Percentiles rank a stretch among this genome's conserved stretches.
Evolutionary conservation across 2,888 invertebrate species (phyloP).

Genomic region (Idaea biselata): DNA sequence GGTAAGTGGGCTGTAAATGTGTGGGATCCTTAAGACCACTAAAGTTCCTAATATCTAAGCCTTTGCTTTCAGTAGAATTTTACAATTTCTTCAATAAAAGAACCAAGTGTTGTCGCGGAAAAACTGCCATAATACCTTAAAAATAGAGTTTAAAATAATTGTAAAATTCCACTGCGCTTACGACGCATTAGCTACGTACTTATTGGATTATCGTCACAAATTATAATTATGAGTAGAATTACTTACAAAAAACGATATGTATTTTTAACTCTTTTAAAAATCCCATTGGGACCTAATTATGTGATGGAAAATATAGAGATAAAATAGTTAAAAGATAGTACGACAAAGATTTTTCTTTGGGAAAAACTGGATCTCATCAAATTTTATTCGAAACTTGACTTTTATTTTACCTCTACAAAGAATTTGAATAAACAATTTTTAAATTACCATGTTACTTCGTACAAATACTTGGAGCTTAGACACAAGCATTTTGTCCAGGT

Average conservation of each 20-base stretch:
- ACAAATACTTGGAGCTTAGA: conserved; percentile 35
- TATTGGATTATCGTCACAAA: conserved; percentile 72
- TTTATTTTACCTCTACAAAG: conserved; percentile 18
- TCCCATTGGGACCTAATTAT: conserved; percentile 38
- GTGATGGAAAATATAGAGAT: conserved; percentile 2
- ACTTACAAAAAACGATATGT: conserved; percentile 74
- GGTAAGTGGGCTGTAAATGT: too few relatives aligned
- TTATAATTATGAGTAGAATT: conserved; percentile 32
- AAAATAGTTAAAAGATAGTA: neutral
- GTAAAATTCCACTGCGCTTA: conserved; percentile 5
- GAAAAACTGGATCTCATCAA: neutral
- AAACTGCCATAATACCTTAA: conserved; percentile 13
- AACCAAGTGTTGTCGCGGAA: neutral
- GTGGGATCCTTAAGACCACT: neutral
- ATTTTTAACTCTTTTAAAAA: conserved; percentile 53
- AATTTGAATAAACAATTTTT: conserved; percentile 29
- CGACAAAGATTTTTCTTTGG: neutral
- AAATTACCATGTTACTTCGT: conserved; percentile 65
- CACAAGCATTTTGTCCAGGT: too few relatives aligned
- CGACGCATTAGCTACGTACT: conserved; percentile 39
- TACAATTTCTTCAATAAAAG: neutral
- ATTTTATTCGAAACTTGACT: neutral
- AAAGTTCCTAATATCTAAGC: neutral
- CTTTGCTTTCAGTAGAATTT: neutral
- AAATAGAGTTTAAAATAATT: conserved; percentile 23